Conservation (phyloP, 2,888 invertebrate genomes). For the Drosophila buzzatii region DNA sequence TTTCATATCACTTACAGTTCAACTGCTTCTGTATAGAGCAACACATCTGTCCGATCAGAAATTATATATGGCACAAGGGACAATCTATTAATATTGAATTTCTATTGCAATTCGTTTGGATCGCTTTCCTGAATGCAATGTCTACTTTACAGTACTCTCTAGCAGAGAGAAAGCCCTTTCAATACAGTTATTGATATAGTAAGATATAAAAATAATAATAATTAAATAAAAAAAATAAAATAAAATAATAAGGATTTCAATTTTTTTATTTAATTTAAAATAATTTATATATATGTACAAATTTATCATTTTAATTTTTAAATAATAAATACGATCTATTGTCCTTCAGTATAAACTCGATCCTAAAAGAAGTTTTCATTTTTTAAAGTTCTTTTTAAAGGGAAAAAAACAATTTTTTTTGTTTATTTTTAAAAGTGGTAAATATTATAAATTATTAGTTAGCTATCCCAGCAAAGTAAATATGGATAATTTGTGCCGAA, state of each 20-base stretch:
- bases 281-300: neutral
- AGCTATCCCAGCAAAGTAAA: neutral
- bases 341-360: too few species aligned
- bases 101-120: slow-evolving; percentile 5
- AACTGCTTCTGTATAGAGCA: slow-evolving; percentile 6
- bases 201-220: too few species aligned
- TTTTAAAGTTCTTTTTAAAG: too few species aligned
- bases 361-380: too few species aligned
- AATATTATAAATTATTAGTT: neutral
- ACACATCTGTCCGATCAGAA: slow-evolving; percentile 10
- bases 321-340: too few species aligned
- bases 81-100: slow-evolving; percentile 14
- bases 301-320: neutral
- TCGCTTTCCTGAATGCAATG: slow-evolving; percentile 9
- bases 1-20: slow-evolving; percentile 1
- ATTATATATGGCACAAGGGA: slow-evolving; percentile 18
- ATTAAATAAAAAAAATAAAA: too few species aligned
- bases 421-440: neutral
- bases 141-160: slow-evolving; percentile 9
- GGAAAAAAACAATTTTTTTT: neutral
- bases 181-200: neutral
- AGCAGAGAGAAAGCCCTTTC: too few species aligned
- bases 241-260: too few species aligned
- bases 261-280: too few species aligned
- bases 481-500: neutral